A percentile compares a stretch with the other conserved stretches of the same genome.
phyloP scores from a whole-genome alignment of 2,888 invertebrate genomes.

The Ypsolopha sequella region DNA sequence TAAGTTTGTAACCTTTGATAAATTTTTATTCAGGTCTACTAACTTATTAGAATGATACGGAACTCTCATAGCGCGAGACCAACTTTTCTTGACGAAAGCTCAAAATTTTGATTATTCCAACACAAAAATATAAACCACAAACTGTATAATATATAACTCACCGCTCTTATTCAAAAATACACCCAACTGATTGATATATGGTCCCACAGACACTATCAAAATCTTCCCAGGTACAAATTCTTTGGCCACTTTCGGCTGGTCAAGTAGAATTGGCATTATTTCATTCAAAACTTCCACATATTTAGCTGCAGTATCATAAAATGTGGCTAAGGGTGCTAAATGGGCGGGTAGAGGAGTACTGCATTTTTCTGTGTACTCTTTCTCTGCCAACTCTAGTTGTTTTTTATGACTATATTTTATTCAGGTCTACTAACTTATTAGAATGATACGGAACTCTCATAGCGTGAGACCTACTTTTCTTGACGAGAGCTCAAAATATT shows the following conservation, averaged over 20 bases:
- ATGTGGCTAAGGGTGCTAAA: slow-evolving; percentile 73
- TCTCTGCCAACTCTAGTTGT: slow-evolving; percentile 74
- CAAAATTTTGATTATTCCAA: no score
- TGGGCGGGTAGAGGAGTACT: slow-evolving; percentile 68
- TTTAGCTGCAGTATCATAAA: slow-evolving; percentile 74
- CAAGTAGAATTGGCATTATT: slow-evolving; percentile 65
- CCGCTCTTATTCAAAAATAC: slow-evolving; percentile 68
- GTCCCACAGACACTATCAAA: slow-evolving; percentile 76
- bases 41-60: no score
- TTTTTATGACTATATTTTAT: slow-evolving; percentile 74
- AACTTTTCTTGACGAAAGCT: no score
- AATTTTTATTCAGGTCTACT: no score
- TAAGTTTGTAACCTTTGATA: no score
- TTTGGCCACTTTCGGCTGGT: slow-evolving; percentile 70
- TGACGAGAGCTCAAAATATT: no score
- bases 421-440: no score
- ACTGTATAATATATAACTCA: slow-evolving; percentile 18
- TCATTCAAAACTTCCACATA: slow-evolving; percentile 72
- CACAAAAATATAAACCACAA: no score
- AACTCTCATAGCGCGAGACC: no score
- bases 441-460: no score
- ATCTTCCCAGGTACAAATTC: slow-evolving; percentile 80
- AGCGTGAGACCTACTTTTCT: no score
- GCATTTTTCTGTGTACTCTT: slow-evolving; percentile 66
- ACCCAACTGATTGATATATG: slow-evolving; percentile 80